phyloP scores from a whole-genome alignment of 2,888 invertebrate species.

The Tenodera sinensis region DNA sequence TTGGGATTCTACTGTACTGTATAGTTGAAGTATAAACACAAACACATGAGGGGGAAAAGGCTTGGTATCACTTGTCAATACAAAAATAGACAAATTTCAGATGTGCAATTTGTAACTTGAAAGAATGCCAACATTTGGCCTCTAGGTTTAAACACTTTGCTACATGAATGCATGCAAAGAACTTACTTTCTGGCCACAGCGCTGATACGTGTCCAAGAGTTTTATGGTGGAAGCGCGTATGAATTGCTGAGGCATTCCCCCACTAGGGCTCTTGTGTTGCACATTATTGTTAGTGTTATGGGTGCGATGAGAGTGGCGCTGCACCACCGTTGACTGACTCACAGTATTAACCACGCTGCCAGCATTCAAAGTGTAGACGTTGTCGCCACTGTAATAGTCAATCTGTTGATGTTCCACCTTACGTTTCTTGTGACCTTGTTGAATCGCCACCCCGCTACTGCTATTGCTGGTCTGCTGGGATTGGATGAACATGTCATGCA shows the following conservation, averaged over 20 bases:
- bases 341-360: slow-evolving; percentile 19
- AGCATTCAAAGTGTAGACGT: slow-evolving; percentile 35
- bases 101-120: no score
- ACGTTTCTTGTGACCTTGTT: slow-evolving; percentile 44
- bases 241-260: slow-evolving; percentile 53
- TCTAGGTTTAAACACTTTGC: no score
- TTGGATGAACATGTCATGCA: slow-evolving; percentile 83
- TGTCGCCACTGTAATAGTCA: slow-evolving; percentile 36
- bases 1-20: no score
- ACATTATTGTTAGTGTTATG: slow-evolving; percentile 32
- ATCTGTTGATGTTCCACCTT: slow-evolving; percentile 38
- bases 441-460: slow-evolving; percentile 41
- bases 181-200: slow-evolving; percentile 61
- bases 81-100: no score
- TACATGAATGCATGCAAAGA: not conserved
- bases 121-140: no score
- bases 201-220: slow-evolving; percentile 63
- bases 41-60: no score
- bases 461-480: slow-evolving; percentile 56
- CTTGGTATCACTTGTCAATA: no score
- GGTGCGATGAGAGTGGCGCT: slow-evolving; percentile 27
- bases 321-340: slow-evolving; percentile 26
- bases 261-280: slow-evolving; percentile 37
- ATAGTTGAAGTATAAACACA: no score
- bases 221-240: slow-evolving; percentile 66